Conservation (phyloP, 2,888 invertebrate genomes). For the Sabatieria punctata region DNA sequence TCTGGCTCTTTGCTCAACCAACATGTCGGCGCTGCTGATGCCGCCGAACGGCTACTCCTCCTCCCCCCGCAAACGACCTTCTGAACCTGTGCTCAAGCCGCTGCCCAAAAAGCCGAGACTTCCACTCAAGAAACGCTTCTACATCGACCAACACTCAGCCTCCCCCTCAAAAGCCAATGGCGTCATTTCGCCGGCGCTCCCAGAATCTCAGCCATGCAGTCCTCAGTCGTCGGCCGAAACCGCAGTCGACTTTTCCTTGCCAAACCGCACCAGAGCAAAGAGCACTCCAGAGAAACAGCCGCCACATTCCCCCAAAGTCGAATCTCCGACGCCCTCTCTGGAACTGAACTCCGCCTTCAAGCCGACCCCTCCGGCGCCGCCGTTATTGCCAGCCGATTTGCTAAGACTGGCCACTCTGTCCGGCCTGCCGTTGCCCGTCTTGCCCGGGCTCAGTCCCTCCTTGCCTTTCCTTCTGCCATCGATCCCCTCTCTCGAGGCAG, state of each 20-base stretch:
- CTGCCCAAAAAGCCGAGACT: too few species aligned
- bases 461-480: background rate
- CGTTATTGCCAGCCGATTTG: background rate
- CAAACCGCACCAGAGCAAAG: background rate
- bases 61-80: too few species aligned
- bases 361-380: background rate
- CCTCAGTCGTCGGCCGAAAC: background rate
- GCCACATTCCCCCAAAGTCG: too few species aligned
- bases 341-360: background rate
- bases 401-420: background rate
- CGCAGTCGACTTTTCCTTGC: conserved; percentile 1
- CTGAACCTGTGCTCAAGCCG: too few species aligned
- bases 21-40: too few species aligned
- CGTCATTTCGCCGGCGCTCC: background rate
- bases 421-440: background rate
- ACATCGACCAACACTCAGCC: too few species aligned
- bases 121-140: background rate
- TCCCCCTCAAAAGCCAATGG: background rate
- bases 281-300: too few species aligned
- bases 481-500: background rate
- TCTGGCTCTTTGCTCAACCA: too few species aligned
- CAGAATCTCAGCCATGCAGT: background rate
- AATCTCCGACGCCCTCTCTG: too few species aligned
- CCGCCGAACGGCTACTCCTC: too few species aligned
- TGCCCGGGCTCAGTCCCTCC: background rate